A percentile compares a stretch with the other conserved stretches of the same genome.
phyloP scores from a whole-genome alignment of 2,797 vertebrate species.

The Tiaroga cobitis region DNA sequence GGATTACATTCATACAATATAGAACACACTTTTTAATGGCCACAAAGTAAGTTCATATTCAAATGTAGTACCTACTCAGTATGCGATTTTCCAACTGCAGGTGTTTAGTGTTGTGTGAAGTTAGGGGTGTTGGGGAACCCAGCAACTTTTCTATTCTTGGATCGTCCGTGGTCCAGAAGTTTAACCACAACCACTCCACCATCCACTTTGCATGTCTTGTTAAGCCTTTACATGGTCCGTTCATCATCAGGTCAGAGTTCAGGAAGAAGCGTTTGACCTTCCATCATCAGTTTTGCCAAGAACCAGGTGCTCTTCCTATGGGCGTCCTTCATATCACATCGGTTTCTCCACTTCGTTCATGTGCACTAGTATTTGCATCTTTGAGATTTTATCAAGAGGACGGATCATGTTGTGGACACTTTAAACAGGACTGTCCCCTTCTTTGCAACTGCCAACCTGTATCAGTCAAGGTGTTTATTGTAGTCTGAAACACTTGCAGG shows the following conservation, averaged over 20 bases:
- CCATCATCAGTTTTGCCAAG: neutral
- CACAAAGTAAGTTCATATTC: neutral
- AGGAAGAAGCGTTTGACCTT: slow-evolving; percentile 21
- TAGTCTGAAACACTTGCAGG: slow-evolving; percentile 61
- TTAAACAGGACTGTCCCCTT: slow-evolving; percentile 19
- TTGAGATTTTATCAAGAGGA: neutral
- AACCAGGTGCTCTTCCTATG: neutral
- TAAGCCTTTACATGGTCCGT: slow-evolving; percentile 1
- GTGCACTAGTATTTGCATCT: neutral
- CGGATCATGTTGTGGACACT: neutral
- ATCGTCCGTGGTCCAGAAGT: slow-evolving; percentile 10
- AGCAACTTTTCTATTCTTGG: neutral
- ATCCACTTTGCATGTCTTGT: slow-evolving; percentile 12
- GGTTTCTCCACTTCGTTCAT: neutral
- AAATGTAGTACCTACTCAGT: neutral
- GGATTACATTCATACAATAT: neutral
- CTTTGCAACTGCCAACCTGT: neutral
- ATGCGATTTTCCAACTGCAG: neutral
- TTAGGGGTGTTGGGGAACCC: neutral
- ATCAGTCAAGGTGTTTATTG: slow-evolving; percentile 32
- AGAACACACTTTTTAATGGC: neutral
- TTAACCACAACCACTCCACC: slow-evolving; percentile 18
- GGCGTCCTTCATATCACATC: neutral
- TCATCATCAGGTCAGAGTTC: slow-evolving; percentile 30
- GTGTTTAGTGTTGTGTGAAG: slow-evolving; percentile 6